phyloP scores from a whole-genome alignment of 2,113 vertebrate genomes.

The Oncorhynchus mykiss region DNA sequence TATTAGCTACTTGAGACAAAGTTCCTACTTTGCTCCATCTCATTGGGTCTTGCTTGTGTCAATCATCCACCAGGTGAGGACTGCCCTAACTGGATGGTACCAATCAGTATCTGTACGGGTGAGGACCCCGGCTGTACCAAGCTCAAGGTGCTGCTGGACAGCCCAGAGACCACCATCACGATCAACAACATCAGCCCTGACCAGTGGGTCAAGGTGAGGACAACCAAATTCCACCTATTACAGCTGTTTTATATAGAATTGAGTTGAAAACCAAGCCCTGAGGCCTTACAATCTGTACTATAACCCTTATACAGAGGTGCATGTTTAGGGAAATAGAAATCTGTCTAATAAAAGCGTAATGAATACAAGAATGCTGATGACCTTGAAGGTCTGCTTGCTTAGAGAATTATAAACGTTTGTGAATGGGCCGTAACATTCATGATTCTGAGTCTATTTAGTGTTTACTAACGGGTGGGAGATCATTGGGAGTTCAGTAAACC shows the following conservation, averaged over 20 bases:
- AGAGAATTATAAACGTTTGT: too few relatives aligned
- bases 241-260: too few relatives aligned
- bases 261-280: too few relatives aligned
- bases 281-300: too few relatives aligned
- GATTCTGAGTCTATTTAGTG: not conserved
- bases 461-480: not conserved
- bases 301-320: too few relatives aligned
- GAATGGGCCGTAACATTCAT: not conserved
- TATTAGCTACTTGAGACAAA: not conserved
- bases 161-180: conserved; percentile 84
- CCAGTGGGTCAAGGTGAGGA: conserved; percentile 92
- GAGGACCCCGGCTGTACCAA: conserved; percentile 86
- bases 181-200: conserved; percentile 80
- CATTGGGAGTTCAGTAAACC: too few relatives aligned
- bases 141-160: conserved; percentile 89
- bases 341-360: too few relatives aligned
- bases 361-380: too few relatives aligned
- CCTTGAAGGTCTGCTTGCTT: too few relatives aligned
- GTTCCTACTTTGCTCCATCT: too few relatives aligned
- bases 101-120: conserved; percentile 91
- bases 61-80: conserved; percentile 79
- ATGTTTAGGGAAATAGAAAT: too few relatives aligned
- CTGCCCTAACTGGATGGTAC: conserved; percentile 94
- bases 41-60: not conserved
- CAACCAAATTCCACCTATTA: not conserved